Evolutionary conservation across 2,797 vertebrate species (phyloP).

Genomic region (Hemitrygon akajei): DNA sequence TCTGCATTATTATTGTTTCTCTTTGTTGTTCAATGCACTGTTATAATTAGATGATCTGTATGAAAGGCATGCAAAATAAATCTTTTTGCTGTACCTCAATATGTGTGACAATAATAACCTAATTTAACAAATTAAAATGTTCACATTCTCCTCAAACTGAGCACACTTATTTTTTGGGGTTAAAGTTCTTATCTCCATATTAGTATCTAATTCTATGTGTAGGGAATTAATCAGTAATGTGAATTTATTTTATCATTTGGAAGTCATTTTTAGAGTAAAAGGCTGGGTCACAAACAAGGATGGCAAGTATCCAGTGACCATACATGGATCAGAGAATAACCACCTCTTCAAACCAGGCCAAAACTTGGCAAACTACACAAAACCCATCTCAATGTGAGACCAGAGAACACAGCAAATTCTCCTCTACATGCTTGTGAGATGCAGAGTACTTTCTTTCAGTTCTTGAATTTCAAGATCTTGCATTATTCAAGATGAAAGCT

Average conservation of each 20-base stretch:
- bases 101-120: no score
- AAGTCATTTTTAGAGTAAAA: neutral
- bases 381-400: neutral
- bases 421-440: neutral
- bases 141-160: no score
- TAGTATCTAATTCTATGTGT: no score
- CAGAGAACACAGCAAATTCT: neutral
- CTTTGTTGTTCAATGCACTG: no score
- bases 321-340: neutral
- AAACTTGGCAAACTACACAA: neutral
- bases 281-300: neutral
- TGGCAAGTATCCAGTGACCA: neutral
- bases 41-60: no score
- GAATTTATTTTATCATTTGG: neutral
- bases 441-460: neutral
- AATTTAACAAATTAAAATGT: no score
- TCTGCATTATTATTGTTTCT: no score
- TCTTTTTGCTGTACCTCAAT: no score
- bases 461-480: neutral
- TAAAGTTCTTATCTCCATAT: no score
- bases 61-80: no score
- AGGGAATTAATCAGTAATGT: no score
- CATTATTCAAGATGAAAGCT: neutral
- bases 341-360: neutral
- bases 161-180: no score